Conservation (phyloP, 2,888 invertebrate species). For the Pyrgus malvae region DNA sequence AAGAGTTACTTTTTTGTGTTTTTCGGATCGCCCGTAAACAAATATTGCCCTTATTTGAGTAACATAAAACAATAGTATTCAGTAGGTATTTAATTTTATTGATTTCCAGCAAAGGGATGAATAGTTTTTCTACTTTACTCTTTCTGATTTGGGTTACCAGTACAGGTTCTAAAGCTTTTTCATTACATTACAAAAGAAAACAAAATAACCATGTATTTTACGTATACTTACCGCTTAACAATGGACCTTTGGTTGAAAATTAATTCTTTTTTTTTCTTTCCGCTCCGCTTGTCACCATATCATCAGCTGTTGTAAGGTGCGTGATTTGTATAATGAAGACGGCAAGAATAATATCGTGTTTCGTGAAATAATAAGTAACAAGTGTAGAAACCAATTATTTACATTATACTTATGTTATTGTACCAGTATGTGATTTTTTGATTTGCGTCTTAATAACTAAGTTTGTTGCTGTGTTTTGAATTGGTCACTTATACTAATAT, state of each 20-base stretch:
- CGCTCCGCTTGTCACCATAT: slow-evolving; percentile 23
- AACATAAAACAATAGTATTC: too few relatives aligned
- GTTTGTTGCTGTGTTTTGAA: too few relatives aligned
- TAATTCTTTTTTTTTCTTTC: slow-evolving; percentile 18
- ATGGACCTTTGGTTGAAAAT: slow-evolving; percentile 7
- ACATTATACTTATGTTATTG: slow-evolving; percentile 40
- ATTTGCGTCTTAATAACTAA: slow-evolving; percentile 17
- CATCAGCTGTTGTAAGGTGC: slow-evolving; percentile 36
- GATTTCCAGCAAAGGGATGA: too few relatives aligned
- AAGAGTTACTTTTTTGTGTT: too few relatives aligned
- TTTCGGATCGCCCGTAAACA: too few relatives aligned
- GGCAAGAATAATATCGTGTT: slow-evolving; percentile 55
- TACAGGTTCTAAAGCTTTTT: background rate
- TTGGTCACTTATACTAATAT: too few relatives aligned
- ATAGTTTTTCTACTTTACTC: too few relatives aligned
- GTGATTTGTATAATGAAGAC: slow-evolving; percentile 61
- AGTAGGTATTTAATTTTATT: too few relatives aligned
- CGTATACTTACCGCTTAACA: slow-evolving; percentile 1
- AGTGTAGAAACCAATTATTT: slow-evolving; percentile 50
- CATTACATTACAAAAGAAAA: background rate
- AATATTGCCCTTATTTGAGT: too few relatives aligned
- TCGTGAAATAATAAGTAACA: slow-evolving; percentile 49
- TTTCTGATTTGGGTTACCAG: too few relatives aligned
- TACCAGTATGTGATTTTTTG: slow-evolving; percentile 11
- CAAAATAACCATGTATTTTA: background rate